phyloP scores from a whole-genome alignment of 1,140 invertebrate species.

The Probaryconus sp. region DNA sequence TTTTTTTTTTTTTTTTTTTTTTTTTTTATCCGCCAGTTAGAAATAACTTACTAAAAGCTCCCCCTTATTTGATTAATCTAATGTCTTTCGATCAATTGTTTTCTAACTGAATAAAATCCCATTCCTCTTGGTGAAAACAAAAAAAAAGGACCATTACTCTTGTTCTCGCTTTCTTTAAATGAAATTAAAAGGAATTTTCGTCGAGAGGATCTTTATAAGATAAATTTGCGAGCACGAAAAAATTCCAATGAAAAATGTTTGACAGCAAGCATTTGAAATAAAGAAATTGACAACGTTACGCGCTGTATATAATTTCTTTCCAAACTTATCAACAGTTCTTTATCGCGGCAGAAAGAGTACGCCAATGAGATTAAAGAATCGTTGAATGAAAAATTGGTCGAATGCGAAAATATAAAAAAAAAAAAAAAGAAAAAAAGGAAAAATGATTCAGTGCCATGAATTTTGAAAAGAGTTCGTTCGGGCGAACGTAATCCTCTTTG shows the following conservation, averaged over 20 bases:
- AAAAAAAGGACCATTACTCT: constrained; percentile 1
- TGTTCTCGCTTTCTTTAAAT: not conserved
- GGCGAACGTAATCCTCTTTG: constrained; percentile 17
- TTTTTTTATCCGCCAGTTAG: no score
- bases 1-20: no score
- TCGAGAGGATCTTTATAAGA: no score
- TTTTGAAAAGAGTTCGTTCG: not conserved
- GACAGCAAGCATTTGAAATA: constrained; percentile 13
- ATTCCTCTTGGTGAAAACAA: constrained; percentile 26
- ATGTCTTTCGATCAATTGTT: constrained; percentile 43
- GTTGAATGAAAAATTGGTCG: constrained; percentile 28
- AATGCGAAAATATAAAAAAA: not conserved
- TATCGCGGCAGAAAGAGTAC: not conserved
- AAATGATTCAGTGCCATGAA: constrained; percentile 5
- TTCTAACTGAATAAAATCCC: constrained; percentile 41
- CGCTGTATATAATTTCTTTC: constrained; percentile 20
- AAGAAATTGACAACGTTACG: constrained; percentile 13
- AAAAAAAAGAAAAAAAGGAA: constrained; percentile 15
- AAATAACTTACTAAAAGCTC: constrained; percentile 13
- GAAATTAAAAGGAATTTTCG: constrained; percentile 6
- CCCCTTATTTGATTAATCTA: constrained; percentile 27
- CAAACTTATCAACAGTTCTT: constrained; percentile 28
- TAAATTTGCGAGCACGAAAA: no score
- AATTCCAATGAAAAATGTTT: constrained; percentile 10
- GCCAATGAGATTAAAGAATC: constrained; percentile 38